A percentile compares a stretch with the other conserved stretches of the same genome.
These are phyloP conservation scores for Lepus americanus DNA, from an alignment of 2,113 vertebrate species.

Conservation along the genomic window DNA sequence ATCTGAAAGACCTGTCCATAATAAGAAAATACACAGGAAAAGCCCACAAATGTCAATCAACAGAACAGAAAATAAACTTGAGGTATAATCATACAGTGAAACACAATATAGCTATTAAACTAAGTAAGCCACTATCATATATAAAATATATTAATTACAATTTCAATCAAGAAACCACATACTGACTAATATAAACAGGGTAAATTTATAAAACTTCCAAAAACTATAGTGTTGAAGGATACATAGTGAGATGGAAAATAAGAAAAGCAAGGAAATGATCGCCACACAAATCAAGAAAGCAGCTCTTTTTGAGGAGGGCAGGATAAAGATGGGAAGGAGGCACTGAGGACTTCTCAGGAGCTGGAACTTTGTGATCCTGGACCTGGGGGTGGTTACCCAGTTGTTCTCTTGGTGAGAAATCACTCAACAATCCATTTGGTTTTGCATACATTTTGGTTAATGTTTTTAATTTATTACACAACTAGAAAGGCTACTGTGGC, in stretches of 20 bases:
- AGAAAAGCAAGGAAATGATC: neutral
- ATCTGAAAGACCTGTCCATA: neutral
- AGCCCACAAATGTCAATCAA: neutral
- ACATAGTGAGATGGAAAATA: neutral
- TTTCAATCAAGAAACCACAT: neutral
- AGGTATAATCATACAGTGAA: neutral
- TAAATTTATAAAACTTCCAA: neutral
- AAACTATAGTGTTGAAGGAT: neutral
- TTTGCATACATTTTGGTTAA: neutral
- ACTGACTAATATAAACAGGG: neutral
- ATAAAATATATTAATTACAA: too few relatives aligned
- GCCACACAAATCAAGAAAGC: neutral
- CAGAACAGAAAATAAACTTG: constrained; percentile 30
- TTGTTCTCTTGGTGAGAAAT: neutral
- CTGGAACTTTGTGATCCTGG: neutral
- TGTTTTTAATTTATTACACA: too few relatives aligned
- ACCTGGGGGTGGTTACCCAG: neutral
- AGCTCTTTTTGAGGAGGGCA: neutral
- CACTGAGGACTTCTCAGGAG: neutral
- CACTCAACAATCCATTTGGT: neutral
- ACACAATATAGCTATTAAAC: constrained; percentile 12
- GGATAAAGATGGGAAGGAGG: neutral
- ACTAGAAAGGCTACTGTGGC: too few relatives aligned
- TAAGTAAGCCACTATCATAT: neutral
- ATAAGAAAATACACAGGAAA: neutral